Conservation (phyloP, 2,888 invertebrate genomes). For the Germaria angustata region DNA sequence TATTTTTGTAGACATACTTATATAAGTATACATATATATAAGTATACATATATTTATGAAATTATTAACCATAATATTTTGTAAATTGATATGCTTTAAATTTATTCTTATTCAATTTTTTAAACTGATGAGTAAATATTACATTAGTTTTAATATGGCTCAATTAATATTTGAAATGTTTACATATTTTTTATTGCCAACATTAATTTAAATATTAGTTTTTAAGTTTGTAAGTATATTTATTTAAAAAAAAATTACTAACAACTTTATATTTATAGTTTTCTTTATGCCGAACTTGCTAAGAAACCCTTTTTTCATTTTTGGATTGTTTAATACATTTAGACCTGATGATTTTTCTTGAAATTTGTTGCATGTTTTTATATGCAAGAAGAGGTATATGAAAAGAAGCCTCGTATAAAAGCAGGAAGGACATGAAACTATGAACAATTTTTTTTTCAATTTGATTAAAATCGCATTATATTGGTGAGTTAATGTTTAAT, state of each 20-base stretch:
- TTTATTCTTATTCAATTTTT: background rate
- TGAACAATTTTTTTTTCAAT: no score
- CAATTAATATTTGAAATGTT: slow-evolving; percentile 24
- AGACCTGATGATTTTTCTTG: no score
- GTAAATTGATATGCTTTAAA: background rate
- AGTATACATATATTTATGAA: background rate
- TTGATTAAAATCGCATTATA: no score
- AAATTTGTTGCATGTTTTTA: no score
- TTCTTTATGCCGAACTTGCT: slow-evolving; percentile 29
- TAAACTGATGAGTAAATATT: slow-evolving; percentile 27
- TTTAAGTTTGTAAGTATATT: slow-evolving; percentile 18
- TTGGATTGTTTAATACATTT: slow-evolving; percentile 17
- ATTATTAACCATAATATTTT: background rate
- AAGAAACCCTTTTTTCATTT: slow-evolving; percentile 16
- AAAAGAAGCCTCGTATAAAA: no score
- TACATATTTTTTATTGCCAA: no score
- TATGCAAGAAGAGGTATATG: no score
- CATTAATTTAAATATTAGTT: background rate
- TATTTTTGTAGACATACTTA: slow-evolving; percentile 35
- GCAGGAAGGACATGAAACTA: no score
- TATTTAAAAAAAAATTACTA: background rate
- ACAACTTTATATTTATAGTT: background rate
- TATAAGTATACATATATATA: background rate
- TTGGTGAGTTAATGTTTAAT: no score
- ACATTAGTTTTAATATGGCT: slow-evolving; percentile 15